Base-by-base conservation (phyloP, 2,888 invertebrate genomes). In the Morpho helenor region DNA sequence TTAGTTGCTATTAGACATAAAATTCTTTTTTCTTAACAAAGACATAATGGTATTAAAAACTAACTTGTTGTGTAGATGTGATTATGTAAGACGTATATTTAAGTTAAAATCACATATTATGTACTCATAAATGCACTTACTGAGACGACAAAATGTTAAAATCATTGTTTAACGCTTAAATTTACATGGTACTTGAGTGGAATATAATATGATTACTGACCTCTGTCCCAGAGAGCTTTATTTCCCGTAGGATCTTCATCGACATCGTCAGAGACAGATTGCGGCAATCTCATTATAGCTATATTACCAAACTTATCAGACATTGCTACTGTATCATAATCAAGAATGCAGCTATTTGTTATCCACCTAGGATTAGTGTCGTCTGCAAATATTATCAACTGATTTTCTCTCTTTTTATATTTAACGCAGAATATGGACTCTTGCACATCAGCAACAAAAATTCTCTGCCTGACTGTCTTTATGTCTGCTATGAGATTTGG, bases 181-280 rank as follows among this genome's bases (percentile, higher is more conserved):
- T 31, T 5, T 31, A 31, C 31, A 31, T 31, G 5, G 31, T 31
- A 31, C 1, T 16, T 16, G 16, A 31, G 3, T 49, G 7, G 8
- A 23, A 7, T 8, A 31, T 8, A 48, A 49, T 10, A 31, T 2
- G 16, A 8, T 10, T 40, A 59, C 62, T 78, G 74, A 87, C 93
- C 95, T 79, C 96, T 92, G 77, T 96, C 96, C 99, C 99, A 99
- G 0, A 99, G 90, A 0, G 99, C 97, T 82, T 99, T 98, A 75
- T 98, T 98, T 49, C 99, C 99, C 0, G 99, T 99, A 0, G 99
- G 99, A 87, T 99, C 99, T 85, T 99, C 99, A 80, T 99, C 99
- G 0, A 99, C 98, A 78, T 99, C 99, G 84, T 99, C 99, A 39
- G 96, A 96, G 2, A 98, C 96, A 59, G 97, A 97, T 56, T 95